Conservation (phyloP, 2,888 invertebrate species). For the Diplolepis rosae region DNA sequence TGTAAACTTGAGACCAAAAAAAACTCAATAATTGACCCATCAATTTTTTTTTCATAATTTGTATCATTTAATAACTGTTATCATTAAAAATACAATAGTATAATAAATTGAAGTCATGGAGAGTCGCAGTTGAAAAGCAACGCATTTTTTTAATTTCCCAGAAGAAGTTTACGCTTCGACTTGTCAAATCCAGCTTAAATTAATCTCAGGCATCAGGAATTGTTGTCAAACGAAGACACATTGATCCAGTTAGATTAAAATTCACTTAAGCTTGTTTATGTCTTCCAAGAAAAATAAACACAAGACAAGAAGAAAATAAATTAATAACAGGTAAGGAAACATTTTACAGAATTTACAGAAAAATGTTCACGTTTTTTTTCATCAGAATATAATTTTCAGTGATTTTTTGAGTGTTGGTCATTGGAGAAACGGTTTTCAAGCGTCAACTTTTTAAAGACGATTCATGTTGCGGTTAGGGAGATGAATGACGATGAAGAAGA, state of each 20-base stretch:
- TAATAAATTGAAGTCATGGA: neutral
- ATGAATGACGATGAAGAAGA: constrained; percentile 30
- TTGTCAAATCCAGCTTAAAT: neutral
- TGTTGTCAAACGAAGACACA: neutral
- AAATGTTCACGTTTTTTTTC: no score
- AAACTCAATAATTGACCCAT: no score
- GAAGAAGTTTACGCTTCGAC: neutral
- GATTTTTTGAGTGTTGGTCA: neutral
- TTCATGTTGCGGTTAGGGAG: constrained; percentile 22
- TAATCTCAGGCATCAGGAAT: neutral
- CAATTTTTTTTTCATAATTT: no score
- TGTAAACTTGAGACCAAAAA: no score
- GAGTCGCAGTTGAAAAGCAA: neutral
- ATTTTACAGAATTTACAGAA: no score
- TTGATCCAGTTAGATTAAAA: neutral
- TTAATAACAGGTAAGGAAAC: no score
- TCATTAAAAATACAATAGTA: no score
- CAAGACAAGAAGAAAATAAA: no score
- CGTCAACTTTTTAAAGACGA: neutral
- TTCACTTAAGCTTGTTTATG: no score
- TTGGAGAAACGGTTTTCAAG: neutral
- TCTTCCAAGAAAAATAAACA: no score
- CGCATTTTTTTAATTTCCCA: neutral
- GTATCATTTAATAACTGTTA: neutral
- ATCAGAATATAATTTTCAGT: no score